These are phyloP conservation scores for Micronycteris hirsuta DNA, from an alignment of 2,113 vertebrate species.

Conservation along the genomic window DNA sequence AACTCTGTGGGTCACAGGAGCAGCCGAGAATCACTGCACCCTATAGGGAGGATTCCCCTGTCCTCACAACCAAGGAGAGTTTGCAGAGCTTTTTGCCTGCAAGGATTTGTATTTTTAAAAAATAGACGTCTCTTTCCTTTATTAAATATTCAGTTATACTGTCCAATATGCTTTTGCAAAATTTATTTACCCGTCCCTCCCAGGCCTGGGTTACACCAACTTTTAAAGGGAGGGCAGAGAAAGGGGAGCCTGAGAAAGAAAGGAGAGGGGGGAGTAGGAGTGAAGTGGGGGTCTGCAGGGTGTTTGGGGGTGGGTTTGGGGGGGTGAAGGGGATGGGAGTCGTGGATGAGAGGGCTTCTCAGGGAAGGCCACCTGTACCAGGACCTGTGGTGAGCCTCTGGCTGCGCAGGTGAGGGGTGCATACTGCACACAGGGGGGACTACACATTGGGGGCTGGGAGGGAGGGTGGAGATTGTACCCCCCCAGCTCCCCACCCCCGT, in stretches of 20 bases:
- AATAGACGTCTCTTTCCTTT: background rate
- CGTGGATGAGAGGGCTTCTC: background rate
- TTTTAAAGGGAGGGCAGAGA: background rate
- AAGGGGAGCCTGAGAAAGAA: background rate
- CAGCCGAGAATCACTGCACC: background rate
- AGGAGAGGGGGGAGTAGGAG: background rate
- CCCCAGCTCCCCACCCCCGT: too few species aligned
- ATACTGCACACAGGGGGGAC: fast-evolving
- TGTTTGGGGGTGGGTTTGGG: background rate
- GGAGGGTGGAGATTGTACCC: background rate
- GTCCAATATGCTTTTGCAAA: background rate
- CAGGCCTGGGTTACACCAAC: background rate
- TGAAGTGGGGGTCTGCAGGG: background rate
- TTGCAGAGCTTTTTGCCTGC: background rate
- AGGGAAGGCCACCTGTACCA: fast-evolving
- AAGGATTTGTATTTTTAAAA: background rate
- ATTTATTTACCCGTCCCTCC: background rate
- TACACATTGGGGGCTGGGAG: background rate
- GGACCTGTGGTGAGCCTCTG: fast-evolving
- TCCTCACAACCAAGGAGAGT: background rate
- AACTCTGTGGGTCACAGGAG: background rate
- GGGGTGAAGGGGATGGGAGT: too few species aligned
- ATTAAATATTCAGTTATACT: background rate
- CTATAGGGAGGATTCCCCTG: too few species aligned
- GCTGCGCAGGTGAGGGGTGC: background rate